Evolutionary conservation across 1,140 invertebrate genomes (phyloP), one percentile per base, ranked within the genome.

Genomic region (Drosophila mayri): DNA sequence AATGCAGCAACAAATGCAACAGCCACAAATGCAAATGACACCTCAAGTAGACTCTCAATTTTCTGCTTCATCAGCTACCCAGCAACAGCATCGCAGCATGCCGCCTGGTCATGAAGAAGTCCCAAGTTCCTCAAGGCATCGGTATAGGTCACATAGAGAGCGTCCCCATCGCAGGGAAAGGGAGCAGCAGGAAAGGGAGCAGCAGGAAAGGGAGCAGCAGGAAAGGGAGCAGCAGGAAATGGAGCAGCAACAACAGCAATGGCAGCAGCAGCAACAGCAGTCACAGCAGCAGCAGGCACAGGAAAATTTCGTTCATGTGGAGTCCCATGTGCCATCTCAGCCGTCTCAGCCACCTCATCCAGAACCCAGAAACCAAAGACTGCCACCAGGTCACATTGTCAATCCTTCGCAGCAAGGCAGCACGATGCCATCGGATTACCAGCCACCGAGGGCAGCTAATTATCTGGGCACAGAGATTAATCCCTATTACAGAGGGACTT

Each of bases 401-500:
- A 44, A 22, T 44, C 18, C 43, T 12, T 7, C 25, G 4, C 7
- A 25, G 4, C 7, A 25, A 4, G 25, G 25, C 6, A 30, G 7
- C 28, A 7, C 6, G 6, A 8, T 8, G 9, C 35, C 22, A 28
- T 1, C 25, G 6, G 16, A 3, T 5, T 14, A 32, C 3, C 25
- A 50, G 10, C 2, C 5, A 12, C 11, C 12, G 4, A 50, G 37
- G 14, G 25, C 11, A 46, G n/a, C 47, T 10, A 22, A 32, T 16
- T 70, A 44, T 0, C 8, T 59, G 46, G 79, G 54, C 35, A 50
- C 37, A 7, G 28, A 47, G 10, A 14, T 55, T 0, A 44, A 49
- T 32, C 58, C 57, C 9, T 75, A 70, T 40, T 86, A 86, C 59
- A 52, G 62, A 1, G 75, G 83, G 6, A 76, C 66, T 32, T 87